Evolutionary conservation across 2,797 vertebrate species (phyloP).

Genomic region (Cossypha dichroa): DNA sequence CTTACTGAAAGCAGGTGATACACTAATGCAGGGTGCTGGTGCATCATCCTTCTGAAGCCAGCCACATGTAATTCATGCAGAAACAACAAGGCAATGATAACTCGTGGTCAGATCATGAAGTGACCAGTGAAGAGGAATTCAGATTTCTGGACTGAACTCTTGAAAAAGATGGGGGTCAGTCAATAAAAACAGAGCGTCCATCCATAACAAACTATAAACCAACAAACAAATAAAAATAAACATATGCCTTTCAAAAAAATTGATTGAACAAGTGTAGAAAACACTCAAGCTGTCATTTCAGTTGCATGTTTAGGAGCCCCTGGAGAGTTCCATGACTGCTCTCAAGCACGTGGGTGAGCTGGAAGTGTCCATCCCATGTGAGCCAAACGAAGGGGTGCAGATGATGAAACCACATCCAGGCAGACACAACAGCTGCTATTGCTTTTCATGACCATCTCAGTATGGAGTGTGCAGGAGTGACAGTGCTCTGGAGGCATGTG

Average conservation of each 20-base stretch:
- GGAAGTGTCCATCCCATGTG: conserved; percentile 33
- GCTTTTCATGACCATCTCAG: conserved; percentile 73
- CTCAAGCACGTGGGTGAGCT: not conserved
- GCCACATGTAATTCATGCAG: conserved; percentile 3
- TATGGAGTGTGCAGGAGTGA: conserved; percentile 64
- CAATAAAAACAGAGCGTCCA: not conserved
- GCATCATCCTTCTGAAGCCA: conserved; percentile 44
- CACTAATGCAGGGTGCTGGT: not conserved
- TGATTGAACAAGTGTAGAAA: conserved; percentile 42
- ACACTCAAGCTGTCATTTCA: conserved; percentile 52
- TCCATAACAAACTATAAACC: conserved; percentile 20
- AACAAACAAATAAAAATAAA: conserved; percentile 15
- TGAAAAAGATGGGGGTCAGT: conserved; percentile 43
- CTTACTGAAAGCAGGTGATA: conserved; percentile 19
- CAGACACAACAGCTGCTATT: conserved; percentile 75
- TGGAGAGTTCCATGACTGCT: conserved; percentile 38
- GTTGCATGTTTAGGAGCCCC: conserved; percentile 44
- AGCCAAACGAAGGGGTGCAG: conserved; percentile 21
- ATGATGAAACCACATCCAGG: conserved; percentile 57
- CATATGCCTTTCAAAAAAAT: not conserved
- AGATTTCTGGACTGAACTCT: conserved; percentile 11
- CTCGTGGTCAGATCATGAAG: not conserved
- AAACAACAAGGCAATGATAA: conserved; percentile 20
- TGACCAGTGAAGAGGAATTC: not conserved
- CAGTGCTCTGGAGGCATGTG: conserved; percentile 63